A percentile compares a stretch with the other conserved stretches of the same genome.
Evolutionary conservation across 2,888 invertebrate genomes (phyloP).

Genomic region (Cistogaster globosa): DNA sequence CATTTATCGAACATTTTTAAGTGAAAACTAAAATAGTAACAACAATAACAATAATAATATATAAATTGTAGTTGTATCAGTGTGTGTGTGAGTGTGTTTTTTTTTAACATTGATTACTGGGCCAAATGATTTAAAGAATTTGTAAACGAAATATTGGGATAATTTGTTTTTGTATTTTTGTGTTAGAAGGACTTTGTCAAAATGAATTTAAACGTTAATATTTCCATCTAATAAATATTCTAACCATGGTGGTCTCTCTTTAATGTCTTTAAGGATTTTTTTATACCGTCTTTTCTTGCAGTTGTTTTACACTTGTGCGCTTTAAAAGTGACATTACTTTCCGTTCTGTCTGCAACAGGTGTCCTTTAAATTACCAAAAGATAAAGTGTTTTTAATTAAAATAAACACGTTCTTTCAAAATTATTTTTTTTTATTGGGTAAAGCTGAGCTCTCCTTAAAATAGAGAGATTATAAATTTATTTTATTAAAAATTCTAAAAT

Average conservation of each 20-base stretch:
- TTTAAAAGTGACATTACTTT: background rate
- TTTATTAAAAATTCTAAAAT: too few species aligned
- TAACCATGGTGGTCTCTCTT: conserved; percentile 41
- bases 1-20: conserved; percentile 26
- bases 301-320: background rate
- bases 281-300: conserved; percentile 22
- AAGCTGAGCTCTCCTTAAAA: too few species aligned
- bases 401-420: too few species aligned
- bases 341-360: conserved; percentile 6
- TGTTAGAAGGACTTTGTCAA: conserved; percentile 41
- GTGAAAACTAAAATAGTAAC: conserved; percentile 33
- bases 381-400: too few species aligned
- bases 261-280: conserved; percentile 2
- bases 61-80: conserved; percentile 16
- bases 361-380: background rate
- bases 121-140: conserved; percentile 52
- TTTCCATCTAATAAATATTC: conserved; percentile 2
- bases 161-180: background rate
- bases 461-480: too few species aligned
- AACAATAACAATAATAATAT: background rate
- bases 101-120: conserved; percentile 43
- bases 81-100: background rate
- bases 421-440: too few species aligned
- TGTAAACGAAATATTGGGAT: conserved; percentile 16
- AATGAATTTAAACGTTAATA: background rate